A percentile compares a stretch with the other conserved stretches of the same genome.
These are phyloP conservation scores for Drosophila merina DNA, from an alignment of 2,888 invertebrate genomes.

Conservation along the genomic window DNA sequence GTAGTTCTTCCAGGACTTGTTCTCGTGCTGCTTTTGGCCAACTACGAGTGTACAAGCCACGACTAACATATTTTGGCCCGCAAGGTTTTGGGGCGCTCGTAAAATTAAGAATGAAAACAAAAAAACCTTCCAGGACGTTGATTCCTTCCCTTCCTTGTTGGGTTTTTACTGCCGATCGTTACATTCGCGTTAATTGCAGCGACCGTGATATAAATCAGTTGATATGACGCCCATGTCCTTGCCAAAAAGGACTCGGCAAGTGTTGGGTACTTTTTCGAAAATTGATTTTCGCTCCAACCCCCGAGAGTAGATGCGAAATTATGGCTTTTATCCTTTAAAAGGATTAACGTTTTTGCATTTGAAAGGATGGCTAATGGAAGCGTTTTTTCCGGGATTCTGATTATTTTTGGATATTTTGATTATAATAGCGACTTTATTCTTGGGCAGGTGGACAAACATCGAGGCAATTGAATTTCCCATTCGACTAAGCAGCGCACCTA, in stretches of 20 bases:
- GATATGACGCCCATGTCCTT: constrained; percentile 61
- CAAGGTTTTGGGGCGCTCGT: constrained; percentile 69
- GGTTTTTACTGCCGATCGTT: constrained; percentile 63
- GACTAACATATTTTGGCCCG: constrained; percentile 47
- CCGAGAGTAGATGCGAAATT: constrained; percentile 1
- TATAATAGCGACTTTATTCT: background rate
- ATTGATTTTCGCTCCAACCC: constrained; percentile 58
- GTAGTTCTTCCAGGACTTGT: constrained; percentile 10
- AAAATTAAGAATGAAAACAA: constrained; percentile 70
- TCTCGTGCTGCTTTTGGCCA: background rate
- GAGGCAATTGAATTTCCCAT: constrained; percentile 11
- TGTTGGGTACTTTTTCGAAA: constrained; percentile 11
- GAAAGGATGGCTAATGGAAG: constrained; percentile 4
- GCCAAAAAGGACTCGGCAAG: background rate
- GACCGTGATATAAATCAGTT: constrained; percentile 73
- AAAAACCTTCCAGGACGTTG: constrained; percentile 26
- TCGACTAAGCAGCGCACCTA: constrained; percentile 12
- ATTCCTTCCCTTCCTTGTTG: constrained; percentile 15
- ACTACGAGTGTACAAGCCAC: constrained; percentile 12
- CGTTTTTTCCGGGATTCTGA: background rate
- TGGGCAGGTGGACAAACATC: background rate
- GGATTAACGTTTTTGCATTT: background rate
- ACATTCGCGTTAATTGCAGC: constrained; percentile 73
- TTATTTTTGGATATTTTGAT: background rate
- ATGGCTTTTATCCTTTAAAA: constrained; percentile 28